Base-by-base conservation (phyloP, 2,113 vertebrate species). In the Amia ocellicauda region DNA sequence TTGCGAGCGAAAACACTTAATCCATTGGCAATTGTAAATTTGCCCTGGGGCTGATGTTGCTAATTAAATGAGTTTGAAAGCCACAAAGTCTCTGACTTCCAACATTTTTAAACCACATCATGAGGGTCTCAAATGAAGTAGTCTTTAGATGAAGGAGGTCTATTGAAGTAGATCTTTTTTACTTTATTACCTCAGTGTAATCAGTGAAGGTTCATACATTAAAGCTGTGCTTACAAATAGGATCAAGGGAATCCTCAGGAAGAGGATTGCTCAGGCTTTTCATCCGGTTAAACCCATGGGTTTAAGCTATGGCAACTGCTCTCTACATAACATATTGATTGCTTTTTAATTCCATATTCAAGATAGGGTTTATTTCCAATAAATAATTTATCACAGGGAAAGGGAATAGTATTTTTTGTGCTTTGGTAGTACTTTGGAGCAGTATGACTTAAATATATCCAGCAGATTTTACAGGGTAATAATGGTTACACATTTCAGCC, bases 351-450 rank as follows among this genome's bases (percentile, higher is more conserved):
- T 29, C 36, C 53, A 43, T 63, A 54, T 26, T 14, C 52, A 49
- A 26, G 14, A 59, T 22, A 13, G 10, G 7, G 19, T 66, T 23
- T 52, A 31, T 59, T 40, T 47, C 29, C 64, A 24, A 19, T 42
- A 52, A 58, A 59, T 66, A 24, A 60, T 24, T 41, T 43, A 26
- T 51, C 28, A 66, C 19, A 55, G 19, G 55, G 20, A 24, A 51
- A 26, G 45, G 40, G 43, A 63, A 63, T 20, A n/a, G 27, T 49
- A 7, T 16, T 57, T 7, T 26, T 23, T 23, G 5, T 3, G n/a
- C 45, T n/a, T 5, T 19, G 10, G 45, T 11, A n/a, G 16, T 47
- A 47, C 45, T n/a, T 17, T 16, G 14, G 10, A 17, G 45, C 14
- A 16, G 3, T 16, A 47, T 16, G 45, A n/a, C 16, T 19, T 47